Conservation (phyloP, 2,888 invertebrate genomes). For the Fragum fragum region DNA sequence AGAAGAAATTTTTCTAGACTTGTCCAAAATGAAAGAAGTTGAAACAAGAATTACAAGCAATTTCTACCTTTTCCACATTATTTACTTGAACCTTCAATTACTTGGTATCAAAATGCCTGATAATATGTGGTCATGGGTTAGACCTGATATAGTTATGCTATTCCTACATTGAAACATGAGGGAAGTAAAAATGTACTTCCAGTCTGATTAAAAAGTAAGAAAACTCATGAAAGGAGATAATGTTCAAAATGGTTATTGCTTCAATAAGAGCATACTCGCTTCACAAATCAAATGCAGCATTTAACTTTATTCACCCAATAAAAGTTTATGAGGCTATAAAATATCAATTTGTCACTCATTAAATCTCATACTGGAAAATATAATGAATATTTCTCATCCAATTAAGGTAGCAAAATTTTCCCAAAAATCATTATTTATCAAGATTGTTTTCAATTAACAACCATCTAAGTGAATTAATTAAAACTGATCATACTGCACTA, state of each 20-base stretch:
- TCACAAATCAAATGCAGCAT: not conserved
- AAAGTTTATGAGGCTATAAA: conserved; percentile 17
- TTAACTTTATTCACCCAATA: not conserved
- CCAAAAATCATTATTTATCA: not conserved
- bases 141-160: too few relatives aligned
- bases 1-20: too few relatives aligned
- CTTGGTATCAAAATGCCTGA: too few relatives aligned
- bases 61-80: too few relatives aligned
- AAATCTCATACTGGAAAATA: not conserved
- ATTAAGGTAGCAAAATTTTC: not conserved
- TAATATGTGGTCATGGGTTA: too few relatives aligned
- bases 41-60: too few relatives aligned
- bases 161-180: too few relatives aligned
- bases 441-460: not conserved
- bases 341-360: conserved; percentile 10
- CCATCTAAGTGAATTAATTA: not conserved
- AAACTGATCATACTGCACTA: too few relatives aligned
- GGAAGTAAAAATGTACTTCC: too few relatives aligned
- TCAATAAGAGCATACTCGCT: not conserved
- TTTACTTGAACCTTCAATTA: too few relatives aligned
- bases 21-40: too few relatives aligned
- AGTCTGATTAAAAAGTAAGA: not conserved
- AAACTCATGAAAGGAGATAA: not conserved
- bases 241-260: not conserved
- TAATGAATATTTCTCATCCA: not conserved